Evolutionary conservation across 2,113 vertebrate genomes (phyloP).

Genomic region (Mugil cephalus): DNA sequence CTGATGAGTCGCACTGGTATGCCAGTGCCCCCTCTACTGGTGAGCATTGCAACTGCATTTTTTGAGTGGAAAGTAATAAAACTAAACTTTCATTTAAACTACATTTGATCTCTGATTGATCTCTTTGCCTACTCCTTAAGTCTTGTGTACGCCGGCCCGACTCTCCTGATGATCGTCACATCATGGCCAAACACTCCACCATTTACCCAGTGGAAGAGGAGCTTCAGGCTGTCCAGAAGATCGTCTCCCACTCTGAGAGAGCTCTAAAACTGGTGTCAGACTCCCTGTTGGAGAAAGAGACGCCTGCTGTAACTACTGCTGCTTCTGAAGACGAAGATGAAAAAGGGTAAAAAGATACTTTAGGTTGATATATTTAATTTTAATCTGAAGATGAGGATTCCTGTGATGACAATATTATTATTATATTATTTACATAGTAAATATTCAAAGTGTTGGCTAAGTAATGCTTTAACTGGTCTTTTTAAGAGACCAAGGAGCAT

Average conservation of each 20-base stretch:
- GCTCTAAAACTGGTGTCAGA: constrained; percentile 89
- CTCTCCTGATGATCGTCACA: constrained; percentile 86
- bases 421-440: background rate
- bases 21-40: constrained; percentile 81
- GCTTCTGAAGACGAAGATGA: constrained; percentile 47
- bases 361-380: background rate
- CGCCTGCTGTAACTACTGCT: constrained; percentile 7
- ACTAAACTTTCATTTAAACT: background rate
- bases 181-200: constrained; percentile 87
- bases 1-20: constrained; percentile 79
- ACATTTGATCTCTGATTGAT: too few species aligned
- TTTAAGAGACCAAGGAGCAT: too few species aligned
- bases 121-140: constrained; percentile 42
- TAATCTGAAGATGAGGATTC: background rate
- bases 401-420: background rate
- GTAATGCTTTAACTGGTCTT: background rate
- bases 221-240: constrained; percentile 87
- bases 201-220: constrained; percentile 89
- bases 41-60: constrained; percentile 50
- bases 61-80: background rate
- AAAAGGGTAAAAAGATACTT: constrained; percentile 69
- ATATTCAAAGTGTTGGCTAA: background rate
- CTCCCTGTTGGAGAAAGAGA: constrained; percentile 79
- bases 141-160: constrained; percentile 78
- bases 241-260: constrained; percentile 85